phyloP scores from a whole-genome alignment of 2,888 invertebrate genomes.

The Serrognathus titanus region DNA sequence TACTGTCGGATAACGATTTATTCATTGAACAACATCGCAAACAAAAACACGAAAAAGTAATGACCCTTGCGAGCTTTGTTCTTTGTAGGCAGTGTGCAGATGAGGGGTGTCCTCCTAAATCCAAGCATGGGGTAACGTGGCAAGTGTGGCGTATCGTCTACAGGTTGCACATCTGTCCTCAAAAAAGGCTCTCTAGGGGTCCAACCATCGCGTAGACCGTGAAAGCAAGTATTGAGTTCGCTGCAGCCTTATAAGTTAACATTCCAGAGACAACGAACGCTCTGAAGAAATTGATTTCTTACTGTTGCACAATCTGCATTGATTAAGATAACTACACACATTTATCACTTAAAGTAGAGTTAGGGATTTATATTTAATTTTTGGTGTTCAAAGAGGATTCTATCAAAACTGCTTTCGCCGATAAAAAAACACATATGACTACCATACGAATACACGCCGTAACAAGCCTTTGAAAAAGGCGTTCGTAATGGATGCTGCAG shows the following conservation, averaged over 20 bases:
- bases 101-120: conserved; percentile 14
- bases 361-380: too few relatives aligned
- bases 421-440: neutral
- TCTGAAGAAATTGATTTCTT: too few relatives aligned
- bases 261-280: neutral
- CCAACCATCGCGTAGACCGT: conserved; percentile 14
- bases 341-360: too few relatives aligned
- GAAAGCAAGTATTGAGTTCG: conserved; percentile 17
- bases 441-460: neutral
- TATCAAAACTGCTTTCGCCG: neutral
- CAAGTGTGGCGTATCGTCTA: conserved; percentile 24
- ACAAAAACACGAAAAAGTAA: neutral
- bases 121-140: conserved; percentile 22
- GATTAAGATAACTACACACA: too few relatives aligned
- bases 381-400: neutral
- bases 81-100: neutral
- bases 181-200: conserved; percentile 23
- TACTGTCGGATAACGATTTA: too few relatives aligned
- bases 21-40: neutral
- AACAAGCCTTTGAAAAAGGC: neutral
- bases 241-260: conserved; percentile 10
- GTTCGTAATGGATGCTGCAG: neutral
- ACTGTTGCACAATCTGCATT: too few relatives aligned
- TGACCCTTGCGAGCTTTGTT: neutral
- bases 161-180: conserved; percentile 30